Base-by-base conservation (phyloP, 2,888 invertebrate species). In the Temnothorax unifasciatus region DNA sequence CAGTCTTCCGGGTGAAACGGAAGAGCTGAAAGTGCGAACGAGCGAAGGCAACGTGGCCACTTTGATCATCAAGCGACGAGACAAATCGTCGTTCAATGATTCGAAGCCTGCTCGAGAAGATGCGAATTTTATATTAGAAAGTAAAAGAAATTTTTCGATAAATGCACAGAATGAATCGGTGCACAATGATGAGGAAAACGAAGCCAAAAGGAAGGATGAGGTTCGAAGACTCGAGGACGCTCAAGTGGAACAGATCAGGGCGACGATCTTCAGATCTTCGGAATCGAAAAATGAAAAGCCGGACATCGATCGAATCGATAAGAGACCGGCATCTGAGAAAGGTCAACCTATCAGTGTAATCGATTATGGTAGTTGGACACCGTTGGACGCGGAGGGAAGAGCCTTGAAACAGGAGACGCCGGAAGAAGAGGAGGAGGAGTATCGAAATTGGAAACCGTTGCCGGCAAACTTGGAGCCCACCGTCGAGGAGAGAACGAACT, bases 1-100 rank as follows among this genome's bases (percentile, higher is more conserved):
- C 86, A 97, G 97, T 93, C 95, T 98, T 21, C 97, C 98, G 0
- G 97, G 97, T 38, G 96, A 97, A 87, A 97, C 97, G 68, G 97
- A 97, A 93, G 97, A 97, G 52, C 95, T 98, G 61, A 97, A 97
- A 92, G 97, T 98, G 0, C 96, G 97, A 91, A 97, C 97, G 0
- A 97, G 96, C 92, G 96, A 97, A 34, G 98, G 98, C 2, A 97
- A 96, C 84, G 95, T 97, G 38, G 97, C 98, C 0, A 97, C 97
- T 90, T 95, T 98, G 15, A 97, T 97, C 63, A 97, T 97, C 6
- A 97, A 97, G 94, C 96, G 97, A 92, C 95, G 95, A 5, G 97
- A 97, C 92, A 95, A 96, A 9, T 94, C 92, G 0, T 77, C 85
- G 50, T 18, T 66, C 52, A 81, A 85, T 34, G 74, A 86, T 11